Percentiles rank a stretch among this genome's conserved stretches.
Conservation (phyloP, 2,888 invertebrate species). For the Adineta ricciae region DNA sequence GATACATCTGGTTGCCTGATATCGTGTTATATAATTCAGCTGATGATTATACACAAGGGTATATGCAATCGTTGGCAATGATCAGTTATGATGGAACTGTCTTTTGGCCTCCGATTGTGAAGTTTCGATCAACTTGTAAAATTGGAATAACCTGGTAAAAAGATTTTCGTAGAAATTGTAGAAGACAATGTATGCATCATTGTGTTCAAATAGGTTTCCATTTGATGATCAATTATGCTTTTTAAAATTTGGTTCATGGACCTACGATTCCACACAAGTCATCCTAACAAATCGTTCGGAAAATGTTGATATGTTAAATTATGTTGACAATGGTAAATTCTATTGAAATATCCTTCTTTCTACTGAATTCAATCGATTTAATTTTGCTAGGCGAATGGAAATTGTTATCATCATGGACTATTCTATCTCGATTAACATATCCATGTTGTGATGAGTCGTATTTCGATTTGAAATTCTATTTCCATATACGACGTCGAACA, state of each 20-base stretch:
- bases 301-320: slow-evolving; percentile 53
- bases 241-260: slow-evolving; percentile 51
- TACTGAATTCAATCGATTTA: no score
- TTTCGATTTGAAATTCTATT: slow-evolving; percentile 55
- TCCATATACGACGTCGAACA: slow-evolving; percentile 53
- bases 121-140: slow-evolving; percentile 55
- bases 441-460: slow-evolving; percentile 52
- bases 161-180: background rate
- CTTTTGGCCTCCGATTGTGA: slow-evolving; percentile 57
- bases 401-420: slow-evolving; percentile 41
- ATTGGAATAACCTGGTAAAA: slow-evolving; percentile 53
- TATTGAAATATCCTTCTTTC: no score
- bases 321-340: slow-evolving; percentile 55
- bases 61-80: slow-evolving; percentile 56
- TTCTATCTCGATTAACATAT: slow-evolving; percentile 47
- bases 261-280: slow-evolving; percentile 37
- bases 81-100: slow-evolving; percentile 53
- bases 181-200: background rate
- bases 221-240: slow-evolving; percentile 54
- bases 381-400: slow-evolving; percentile 57
- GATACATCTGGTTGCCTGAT: slow-evolving; percentile 54
- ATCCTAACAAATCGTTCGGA: slow-evolving; percentile 45
- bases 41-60: slow-evolving; percentile 48
- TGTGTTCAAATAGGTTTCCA: slow-evolving; percentile 50
- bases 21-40: slow-evolving; percentile 54